phyloP scores from a whole-genome alignment of 2,888 invertebrate genomes.

The Dasypolia templi region DNA sequence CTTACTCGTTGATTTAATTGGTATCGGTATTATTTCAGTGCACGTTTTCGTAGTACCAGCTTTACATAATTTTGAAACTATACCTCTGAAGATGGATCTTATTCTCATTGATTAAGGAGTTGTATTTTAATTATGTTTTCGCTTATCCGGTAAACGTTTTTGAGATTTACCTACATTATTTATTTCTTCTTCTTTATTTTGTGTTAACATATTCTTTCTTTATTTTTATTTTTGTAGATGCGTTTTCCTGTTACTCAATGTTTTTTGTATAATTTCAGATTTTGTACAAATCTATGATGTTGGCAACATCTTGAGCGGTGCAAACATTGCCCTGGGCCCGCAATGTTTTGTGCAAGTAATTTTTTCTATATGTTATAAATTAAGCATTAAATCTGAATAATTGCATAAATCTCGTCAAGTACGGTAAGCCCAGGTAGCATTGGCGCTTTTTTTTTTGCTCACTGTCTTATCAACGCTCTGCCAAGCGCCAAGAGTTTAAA shows the following conservation, averaged over 20 bases:
- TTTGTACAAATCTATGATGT: conserved; percentile 72
- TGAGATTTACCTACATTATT: too few species aligned
- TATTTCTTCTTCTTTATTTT: too few species aligned
- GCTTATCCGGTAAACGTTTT: conserved; percentile 78
- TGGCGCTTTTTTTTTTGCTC: too few species aligned
- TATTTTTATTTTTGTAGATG: not conserved
- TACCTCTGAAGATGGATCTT: conserved; percentile 79
- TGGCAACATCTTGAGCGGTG: conserved; percentile 65
- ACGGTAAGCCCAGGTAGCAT: not conserved
- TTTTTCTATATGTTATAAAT: conserved; percentile 23
- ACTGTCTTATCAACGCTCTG: too few species aligned
- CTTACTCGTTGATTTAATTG: conserved; percentile 14
- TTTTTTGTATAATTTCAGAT: conserved; percentile 68
- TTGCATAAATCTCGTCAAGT: conserved; percentile 9
- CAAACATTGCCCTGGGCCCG: conserved; percentile 75
- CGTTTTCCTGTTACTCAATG: not conserved
- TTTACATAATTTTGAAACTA: conserved; percentile 68
- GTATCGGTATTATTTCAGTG: conserved; percentile 69
- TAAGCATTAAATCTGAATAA: conserved; percentile 33
- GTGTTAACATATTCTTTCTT: not conserved
- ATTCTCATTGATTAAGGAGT: conserved; percentile 73
- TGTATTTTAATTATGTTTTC: conserved; percentile 70
- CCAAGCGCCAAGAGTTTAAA: too few species aligned
- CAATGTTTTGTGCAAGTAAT: conserved; percentile 77
- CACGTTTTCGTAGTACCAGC: conserved; percentile 76